A percentile compares a stretch with the other conserved stretches of the same genome.
Conservation (phyloP, 2,113 vertebrate species). For the Lycocorax pyrrhopterus region DNA sequence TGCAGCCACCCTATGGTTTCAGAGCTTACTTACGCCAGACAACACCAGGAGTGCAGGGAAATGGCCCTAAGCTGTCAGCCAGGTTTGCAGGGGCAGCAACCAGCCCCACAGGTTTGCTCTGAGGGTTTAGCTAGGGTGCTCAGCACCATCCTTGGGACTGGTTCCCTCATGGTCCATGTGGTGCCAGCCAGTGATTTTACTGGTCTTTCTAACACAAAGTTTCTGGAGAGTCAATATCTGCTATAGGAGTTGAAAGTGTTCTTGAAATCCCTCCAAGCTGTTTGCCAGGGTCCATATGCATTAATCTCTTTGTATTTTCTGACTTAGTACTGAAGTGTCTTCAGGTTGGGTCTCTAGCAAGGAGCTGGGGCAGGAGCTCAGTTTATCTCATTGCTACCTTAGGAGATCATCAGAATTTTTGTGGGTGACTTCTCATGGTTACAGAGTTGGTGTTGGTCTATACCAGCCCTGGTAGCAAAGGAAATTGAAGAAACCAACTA, state of each 20-base stretch:
- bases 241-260: not conserved
- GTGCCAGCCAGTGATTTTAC: not conserved
- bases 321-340: not conserved
- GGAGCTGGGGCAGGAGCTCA: not conserved
- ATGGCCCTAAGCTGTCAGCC: not conserved
- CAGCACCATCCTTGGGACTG: not conserved
- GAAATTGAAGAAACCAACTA: not conserved
- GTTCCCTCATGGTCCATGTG: not conserved
- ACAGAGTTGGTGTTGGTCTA: not conserved
- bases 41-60: not conserved
- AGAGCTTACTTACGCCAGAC: not conserved
- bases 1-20: not conserved
- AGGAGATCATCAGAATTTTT: not conserved
- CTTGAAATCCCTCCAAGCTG: not conserved
- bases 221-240: not conserved
- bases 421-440: not conserved
- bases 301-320: not conserved
- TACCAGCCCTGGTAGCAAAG: not conserved
- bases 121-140: not conserved
- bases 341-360: not conserved
- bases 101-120: not conserved
- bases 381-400: not conserved
- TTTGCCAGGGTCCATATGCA: not conserved
- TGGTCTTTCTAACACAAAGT: not conserved
- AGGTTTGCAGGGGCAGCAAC: not conserved